Evolutionary conservation across 2,888 invertebrate genomes (phyloP).

Genomic region (Hermaeophaga mercurialis): DNA sequence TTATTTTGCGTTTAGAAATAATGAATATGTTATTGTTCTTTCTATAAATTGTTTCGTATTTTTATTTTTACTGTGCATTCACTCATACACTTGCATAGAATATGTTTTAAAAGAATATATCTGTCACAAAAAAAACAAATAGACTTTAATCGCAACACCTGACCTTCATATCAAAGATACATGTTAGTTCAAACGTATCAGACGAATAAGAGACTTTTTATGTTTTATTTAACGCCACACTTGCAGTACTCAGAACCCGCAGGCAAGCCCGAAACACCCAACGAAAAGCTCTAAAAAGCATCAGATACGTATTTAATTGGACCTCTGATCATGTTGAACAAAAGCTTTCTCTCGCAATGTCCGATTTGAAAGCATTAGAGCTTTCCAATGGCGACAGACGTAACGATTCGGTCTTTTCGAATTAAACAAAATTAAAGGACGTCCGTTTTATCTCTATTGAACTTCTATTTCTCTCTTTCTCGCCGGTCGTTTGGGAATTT

Average conservation of each 20-base stretch:
- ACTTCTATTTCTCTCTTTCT: background rate
- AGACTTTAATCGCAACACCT: too few species aligned
- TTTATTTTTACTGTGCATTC: too few species aligned
- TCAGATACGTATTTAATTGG: constrained; percentile 42
- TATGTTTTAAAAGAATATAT: too few species aligned
- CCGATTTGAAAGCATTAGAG: constrained; percentile 44
- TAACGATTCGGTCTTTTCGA: constrained; percentile 43
- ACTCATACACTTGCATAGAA: too few species aligned
- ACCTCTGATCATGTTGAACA: constrained; percentile 41
- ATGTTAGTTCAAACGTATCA: too few species aligned
- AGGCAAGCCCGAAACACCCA: constrained; percentile 13
- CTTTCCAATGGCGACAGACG: constrained; percentile 39
- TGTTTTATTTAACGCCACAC: too few species aligned
- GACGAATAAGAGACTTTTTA: too few species aligned
- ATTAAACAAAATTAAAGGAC: constrained; percentile 44
- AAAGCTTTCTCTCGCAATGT: constrained; percentile 39
- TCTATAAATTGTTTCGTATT: too few species aligned
- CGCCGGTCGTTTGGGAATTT: background rate
- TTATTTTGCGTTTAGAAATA: too few species aligned
- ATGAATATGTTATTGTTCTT: too few species aligned
- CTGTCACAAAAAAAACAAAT: too few species aligned
- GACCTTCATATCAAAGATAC: too few species aligned
- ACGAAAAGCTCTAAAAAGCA: constrained; percentile 34
- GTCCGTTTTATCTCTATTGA: constrained; percentile 36
- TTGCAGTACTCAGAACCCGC: constrained; percentile 2